A percentile compares a stretch with the other conserved stretches of the same genome.
These are phyloP conservation scores for Arnoldichthys spilopterus DNA, from an alignment of 2,797 vertebrate species.

Conservation along the genomic window DNA sequence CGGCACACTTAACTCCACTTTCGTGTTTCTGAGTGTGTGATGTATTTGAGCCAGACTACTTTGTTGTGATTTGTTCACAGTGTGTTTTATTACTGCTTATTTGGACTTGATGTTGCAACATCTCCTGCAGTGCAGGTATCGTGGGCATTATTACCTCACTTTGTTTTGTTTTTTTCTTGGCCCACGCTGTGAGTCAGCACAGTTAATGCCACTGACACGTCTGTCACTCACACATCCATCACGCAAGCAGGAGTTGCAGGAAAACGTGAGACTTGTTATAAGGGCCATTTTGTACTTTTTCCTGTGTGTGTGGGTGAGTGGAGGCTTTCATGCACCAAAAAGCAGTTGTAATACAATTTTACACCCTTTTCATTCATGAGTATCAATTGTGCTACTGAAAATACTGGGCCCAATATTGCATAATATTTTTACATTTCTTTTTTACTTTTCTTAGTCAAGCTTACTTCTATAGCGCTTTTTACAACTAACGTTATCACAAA, in stretches of 20 bases:
- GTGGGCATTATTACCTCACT: slow-evolving; percentile 21
- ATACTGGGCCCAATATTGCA: no score
- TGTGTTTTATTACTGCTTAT: slow-evolving; percentile 15
- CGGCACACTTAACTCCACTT: no score
- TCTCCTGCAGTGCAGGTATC: neutral
- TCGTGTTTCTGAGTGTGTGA: neutral
- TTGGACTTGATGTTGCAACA: slow-evolving; percentile 25
- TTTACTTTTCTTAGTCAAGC: no score
- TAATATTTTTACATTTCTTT: no score
- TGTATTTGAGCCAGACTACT: neutral
- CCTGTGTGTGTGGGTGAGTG: neutral
- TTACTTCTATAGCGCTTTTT: no score
- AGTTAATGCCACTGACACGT: slow-evolving; percentile 35
- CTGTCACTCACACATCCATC: slow-evolving; percentile 26
- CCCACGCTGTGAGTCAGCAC: slow-evolving; percentile 44
- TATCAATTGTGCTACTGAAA: no score
- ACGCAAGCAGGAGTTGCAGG: neutral
- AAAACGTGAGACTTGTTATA: slow-evolving; percentile 31
- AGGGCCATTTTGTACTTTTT: no score
- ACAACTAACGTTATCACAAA: no score
- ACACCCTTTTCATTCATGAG: no score
- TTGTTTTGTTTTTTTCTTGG: neutral
- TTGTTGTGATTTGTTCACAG: neutral
- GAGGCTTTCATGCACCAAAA: neutral
- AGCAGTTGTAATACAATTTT: no score